Evolutionary conservation across 92 coral and sea anemone species (phyloP), one percentile per base, ranked within the genome.

Genomic region (Montipora capitata): DNA sequence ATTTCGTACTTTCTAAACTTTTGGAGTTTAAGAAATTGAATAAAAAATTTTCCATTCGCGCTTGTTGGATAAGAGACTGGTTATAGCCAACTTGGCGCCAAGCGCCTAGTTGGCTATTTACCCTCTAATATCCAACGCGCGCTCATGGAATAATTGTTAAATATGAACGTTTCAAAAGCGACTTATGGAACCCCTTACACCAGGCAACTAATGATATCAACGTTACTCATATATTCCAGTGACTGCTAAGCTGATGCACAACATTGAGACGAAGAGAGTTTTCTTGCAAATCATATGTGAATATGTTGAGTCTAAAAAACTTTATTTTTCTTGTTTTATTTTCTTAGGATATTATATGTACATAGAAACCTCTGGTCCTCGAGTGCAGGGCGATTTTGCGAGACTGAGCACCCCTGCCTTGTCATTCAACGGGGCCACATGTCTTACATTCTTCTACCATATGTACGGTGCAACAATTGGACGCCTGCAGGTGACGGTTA

Each of bases 381-480:
- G 93, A 41, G 15, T 20, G 8, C 10, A 27, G 40, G 84, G 78
- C 18, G 89, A 89, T 10, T 40, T 20, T 2, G 93, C 93, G 1
- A 76, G 51, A 18, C 49, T 89, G 40, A 65, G 44, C 52, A 68
- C 65, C 5, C 89, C 93, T 3, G 42, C 62, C 14, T 40, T 89
- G n/a, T 4, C 48, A 57, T 58, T 39, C 51, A 58, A 75, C 14
- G 75, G 75, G 3, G 51, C 14, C 20, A 89, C 49, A 67, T 89
- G 93, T 17, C n/a, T 89, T 7, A 52, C 78, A 40, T 89, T 89
- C 71, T 89, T 67, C n/a, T 89, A 83, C 71, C 89, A 89, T 41
- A 89, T 89, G 93, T 72, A 76, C 51, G 93, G 93, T 18, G 18
- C 49, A 57, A 48, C 49, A 5, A 69, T 89, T n/a, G 82, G 78